These are phyloP conservation scores for Acleris holmiana DNA, from an alignment of 2,888 invertebrate genomes.

Conservation along the genomic window DNA sequence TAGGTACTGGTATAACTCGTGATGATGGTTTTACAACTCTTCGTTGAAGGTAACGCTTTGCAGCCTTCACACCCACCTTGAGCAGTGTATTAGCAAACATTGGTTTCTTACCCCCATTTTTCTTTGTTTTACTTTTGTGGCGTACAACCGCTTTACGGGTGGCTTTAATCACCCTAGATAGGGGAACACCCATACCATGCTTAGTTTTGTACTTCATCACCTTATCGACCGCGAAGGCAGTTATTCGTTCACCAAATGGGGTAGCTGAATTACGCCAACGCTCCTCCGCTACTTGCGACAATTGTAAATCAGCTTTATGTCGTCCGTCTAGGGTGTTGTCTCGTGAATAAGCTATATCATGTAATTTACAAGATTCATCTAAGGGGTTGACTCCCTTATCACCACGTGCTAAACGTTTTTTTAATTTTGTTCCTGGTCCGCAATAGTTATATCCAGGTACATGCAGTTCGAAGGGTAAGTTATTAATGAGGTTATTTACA, in stretches of 20 bases:
- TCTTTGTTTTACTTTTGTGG: not conserved
- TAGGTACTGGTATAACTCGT: slow-evolving; percentile 4
- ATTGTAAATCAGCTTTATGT: slow-evolving; percentile 6
- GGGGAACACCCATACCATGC: slow-evolving; percentile 11
- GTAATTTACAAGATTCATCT: not conserved
- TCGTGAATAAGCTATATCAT: slow-evolving; percentile 1
- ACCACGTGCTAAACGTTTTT: slow-evolving; percentile 38
- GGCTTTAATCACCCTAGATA: slow-evolving; percentile 12
- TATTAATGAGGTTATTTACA: slow-evolving; percentile 7
- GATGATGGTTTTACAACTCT: slow-evolving; percentile 9
- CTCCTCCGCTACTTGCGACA: slow-evolving; percentile 6
- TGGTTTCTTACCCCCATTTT: not conserved
- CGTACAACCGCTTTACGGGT: not conserved
- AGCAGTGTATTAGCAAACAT: not conserved
- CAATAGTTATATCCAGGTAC: slow-evolving; percentile 47
- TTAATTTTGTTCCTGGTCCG: slow-evolving; percentile 46
- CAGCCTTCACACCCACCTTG: not conserved
- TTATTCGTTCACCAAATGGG: slow-evolving; percentile 6
- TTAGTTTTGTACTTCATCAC: slow-evolving; percentile 12
- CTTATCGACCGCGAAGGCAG: slow-evolving; percentile 10
- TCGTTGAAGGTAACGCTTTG: not conserved
- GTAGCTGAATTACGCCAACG: not conserved
- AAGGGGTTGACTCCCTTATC: not conserved
- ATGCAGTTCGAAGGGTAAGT: slow-evolving; percentile 9
- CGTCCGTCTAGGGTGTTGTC: not conserved